Base-by-base conservation (phyloP, 2,113 vertebrate genomes). In the Pollachius pollachius region DNA sequence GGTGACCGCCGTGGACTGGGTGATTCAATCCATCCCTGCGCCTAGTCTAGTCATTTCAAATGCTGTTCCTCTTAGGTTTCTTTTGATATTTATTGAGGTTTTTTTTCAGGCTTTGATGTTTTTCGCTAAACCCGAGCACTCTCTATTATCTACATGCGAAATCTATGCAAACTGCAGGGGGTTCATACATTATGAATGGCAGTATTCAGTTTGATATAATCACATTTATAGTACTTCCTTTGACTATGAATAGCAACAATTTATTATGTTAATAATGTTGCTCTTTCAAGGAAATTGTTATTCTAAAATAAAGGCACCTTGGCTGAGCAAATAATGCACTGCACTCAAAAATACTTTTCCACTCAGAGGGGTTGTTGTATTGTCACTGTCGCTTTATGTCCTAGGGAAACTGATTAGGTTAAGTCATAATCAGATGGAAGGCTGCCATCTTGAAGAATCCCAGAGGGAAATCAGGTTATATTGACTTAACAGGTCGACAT, bases 401-500 rank as follows among this genome's bases (percentile, higher is more conserved):
- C 27, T 9, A 13, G 30, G 25, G 48, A 69, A 61, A 68, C 70
- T 76, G 76, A 89, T 87, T 73, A 68, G 81, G 78, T 82, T 68
- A 82, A 78, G 71, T 62, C 73, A 75, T 76, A 76, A 87, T 85
- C 67, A 76, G 67, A 82, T 71, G 77, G 80, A 84, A 68, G 52
- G 72, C 71, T 84, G 79, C 74, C 78, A 79, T 75, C 75, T 76
- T 81, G 18, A 16, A 78, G 70, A 79, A 69, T 74, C 75, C 82
- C 59, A 52, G 21, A 70, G 78, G 85, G 75, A 86, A 86, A 84
- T 87, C 69, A 73, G 73, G 54, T 68, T 79, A 73, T 81, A 84
- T 81, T 79, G 82, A 81, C 69, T 52, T 60, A 67, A 70, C 27
- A 23, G 75, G 70, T 80, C 67, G 81, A 59, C 80, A 56, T 72